Percentiles rank a stretch among this genome's conserved stretches.
Conservation (phyloP, 2,113 vertebrate species). For the Ictalurus punctatus region DNA sequence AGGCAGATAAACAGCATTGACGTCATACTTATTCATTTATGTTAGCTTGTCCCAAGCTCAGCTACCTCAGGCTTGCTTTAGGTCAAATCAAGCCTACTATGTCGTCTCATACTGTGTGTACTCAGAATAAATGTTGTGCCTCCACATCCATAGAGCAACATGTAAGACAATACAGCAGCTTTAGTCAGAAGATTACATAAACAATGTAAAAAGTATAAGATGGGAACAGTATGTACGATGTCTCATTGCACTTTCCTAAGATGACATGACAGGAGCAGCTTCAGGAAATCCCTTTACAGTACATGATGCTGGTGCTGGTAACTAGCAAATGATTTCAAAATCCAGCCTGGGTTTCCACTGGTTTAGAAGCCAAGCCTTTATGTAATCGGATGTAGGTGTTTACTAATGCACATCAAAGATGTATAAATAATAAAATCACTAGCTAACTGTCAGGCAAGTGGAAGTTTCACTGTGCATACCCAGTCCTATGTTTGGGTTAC, state of each 20-base stretch:
- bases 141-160: not conserved
- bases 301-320: not conserved
- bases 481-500: not conserved
- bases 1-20: not conserved
- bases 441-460: not conserved
- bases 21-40: constrained; percentile 1
- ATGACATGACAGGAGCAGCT: not conserved
- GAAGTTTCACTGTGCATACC: not conserved
- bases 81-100: not conserved
- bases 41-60: not conserved
- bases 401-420: not conserved
- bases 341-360: not conserved
- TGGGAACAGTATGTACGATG: not conserved
- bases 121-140: not conserved
- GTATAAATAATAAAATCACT: not conserved
- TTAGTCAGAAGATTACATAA: not conserved
- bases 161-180: not conserved
- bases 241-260: not conserved
- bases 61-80: not conserved
- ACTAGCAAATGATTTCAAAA: not conserved
- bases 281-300: not conserved
- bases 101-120: not conserved
- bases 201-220: not conserved
- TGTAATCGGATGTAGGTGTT: not conserved
- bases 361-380: not conserved